Percentiles rank a stretch among this genome's conserved stretches.
These are phyloP conservation scores for Neotoma lepida DNA, from an alignment of 2,113 vertebrate genomes.

Conservation along the genomic window DNA sequence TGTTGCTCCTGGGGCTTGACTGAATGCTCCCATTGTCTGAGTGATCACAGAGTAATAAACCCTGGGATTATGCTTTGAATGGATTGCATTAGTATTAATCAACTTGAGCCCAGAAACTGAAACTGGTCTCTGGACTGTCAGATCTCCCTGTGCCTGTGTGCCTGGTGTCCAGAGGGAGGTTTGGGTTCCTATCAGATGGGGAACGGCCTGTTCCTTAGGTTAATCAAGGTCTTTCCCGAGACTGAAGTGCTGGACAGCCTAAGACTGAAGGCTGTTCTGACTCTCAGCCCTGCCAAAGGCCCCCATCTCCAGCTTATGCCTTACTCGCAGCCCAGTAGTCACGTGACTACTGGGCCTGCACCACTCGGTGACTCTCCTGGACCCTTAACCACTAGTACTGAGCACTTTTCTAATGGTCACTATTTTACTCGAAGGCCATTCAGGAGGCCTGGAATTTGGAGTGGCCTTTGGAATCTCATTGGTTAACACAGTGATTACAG, in stretches of 20 bases:
- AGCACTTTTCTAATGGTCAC: not conserved
- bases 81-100: not conserved
- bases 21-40: not conserved
- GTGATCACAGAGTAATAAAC: not conserved
- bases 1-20: not conserved
- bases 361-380: accelerated
- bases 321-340: not conserved
- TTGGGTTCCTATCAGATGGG: conserved; percentile 36
- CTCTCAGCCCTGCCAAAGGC: not conserved
- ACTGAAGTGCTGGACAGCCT: not conserved
- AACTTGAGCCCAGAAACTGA: not conserved
- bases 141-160: not conserved
- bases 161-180: not conserved
- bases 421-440: not conserved
- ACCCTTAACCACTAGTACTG: not conserved
- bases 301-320: not conserved
- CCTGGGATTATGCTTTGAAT: not conserved
- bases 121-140: not conserved
- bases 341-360: not conserved
- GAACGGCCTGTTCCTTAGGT: not conserved
- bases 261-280: not conserved
- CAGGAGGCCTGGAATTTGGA: not conserved
- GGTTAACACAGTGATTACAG: not conserved
- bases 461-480: not conserved
- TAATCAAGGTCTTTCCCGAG: conserved; percentile 41